Evolutionary conservation across 2,797 vertebrate species (phyloP), one percentile per base, ranked within the genome.

Genomic region (Taenioides sp.): DNA sequence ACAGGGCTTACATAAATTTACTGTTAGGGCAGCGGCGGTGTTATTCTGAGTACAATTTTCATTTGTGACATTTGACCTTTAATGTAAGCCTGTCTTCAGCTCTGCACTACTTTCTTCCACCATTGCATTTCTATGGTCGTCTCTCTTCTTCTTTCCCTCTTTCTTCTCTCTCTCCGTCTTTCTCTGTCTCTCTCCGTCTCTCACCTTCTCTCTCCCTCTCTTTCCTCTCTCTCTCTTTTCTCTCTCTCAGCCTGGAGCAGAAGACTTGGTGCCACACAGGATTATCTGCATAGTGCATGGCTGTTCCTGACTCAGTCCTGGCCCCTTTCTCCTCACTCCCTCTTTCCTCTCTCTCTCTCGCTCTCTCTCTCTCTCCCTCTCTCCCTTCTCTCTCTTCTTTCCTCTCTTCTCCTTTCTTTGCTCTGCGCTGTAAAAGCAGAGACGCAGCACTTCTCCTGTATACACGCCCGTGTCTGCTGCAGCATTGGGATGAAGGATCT

Each of bases 281-380:
- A 90, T 93, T 93, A 93, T 89, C 88, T 79, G 78, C 90, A 89
- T 88, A 81, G 86, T 88, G 91, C 92, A 89, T 88, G 27, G 59
- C 28, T 82, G 75, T 86, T 81, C 86, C 85, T 88, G 90, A 92
- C 88, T 92, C 87, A 88, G 86, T 90, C 87, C 86, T 88, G 70
- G 85, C 11, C 27, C 18, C 28, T n/a, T 6, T 83, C 86, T 79
- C 78, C 84, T 82, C 87, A 28, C 7, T 27, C 83, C 86, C 79
- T 79, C 84, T 82, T 86, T 84, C 73, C 14, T 67, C 76, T 83
- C 43, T 47, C 14, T 47, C 12, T 43, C 59, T n/a, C 58, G 82
- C 84, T 79, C 59, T n/a, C 27, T 84, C 84, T 5, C 14, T 47
- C 3, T 47, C 14, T 47, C 7, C 1, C 43, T 47, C 40, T 40